These are phyloP conservation scores for Euglossa dilemma DNA, from an alignment of 1,140 invertebrate genomes.

Conservation along the genomic window DNA sequence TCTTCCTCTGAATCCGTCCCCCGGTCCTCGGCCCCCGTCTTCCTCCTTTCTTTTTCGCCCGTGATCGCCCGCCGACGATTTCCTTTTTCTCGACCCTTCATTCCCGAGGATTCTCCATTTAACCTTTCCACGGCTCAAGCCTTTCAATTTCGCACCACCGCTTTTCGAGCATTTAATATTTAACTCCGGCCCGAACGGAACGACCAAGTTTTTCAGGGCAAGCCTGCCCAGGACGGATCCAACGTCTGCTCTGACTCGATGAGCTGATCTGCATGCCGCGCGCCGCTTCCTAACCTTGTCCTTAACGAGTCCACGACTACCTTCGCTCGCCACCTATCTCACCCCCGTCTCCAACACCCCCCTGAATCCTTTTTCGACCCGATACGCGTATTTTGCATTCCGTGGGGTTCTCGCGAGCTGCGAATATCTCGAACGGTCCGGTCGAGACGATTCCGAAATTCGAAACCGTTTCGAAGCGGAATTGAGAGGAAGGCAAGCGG, in stretches of 20 bases:
- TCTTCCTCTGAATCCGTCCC: constrained; percentile 55
- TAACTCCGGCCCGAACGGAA: constrained; percentile 66
- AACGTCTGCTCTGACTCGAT: constrained; percentile 21
- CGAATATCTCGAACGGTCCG: constrained; percentile 48
- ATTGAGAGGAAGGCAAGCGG: too few species aligned
- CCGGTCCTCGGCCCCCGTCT: constrained; percentile 30
- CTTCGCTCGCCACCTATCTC: constrained; percentile 70
- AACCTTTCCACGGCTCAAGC: constrained; percentile 56
- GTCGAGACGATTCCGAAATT: constrained; percentile 45
- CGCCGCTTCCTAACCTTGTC: constrained; percentile 74
- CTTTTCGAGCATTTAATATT: constrained; percentile 79
- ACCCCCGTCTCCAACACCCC: too few species aligned
- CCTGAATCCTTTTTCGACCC: constrained; percentile 62
- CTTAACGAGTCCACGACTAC: constrained; percentile 80
- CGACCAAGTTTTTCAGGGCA: constrained; percentile 53
- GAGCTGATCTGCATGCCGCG: constrained; percentile 76
- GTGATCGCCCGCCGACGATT: constrained; percentile 39
- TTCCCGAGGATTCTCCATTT: constrained; percentile 60
- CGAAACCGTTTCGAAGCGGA: not conserved
- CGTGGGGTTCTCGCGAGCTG: constrained; percentile 57
- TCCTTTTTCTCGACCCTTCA: constrained; percentile 45
- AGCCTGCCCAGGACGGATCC: constrained; percentile 36
- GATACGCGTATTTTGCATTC: constrained; percentile 75
- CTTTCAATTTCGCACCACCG: constrained; percentile 73
- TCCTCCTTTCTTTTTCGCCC: constrained; percentile 9